Evolutionary conservation across 2,888 invertebrate genomes (phyloP), one percentile per base, ranked within the genome.

Genomic region (Idaea biselata): DNA sequence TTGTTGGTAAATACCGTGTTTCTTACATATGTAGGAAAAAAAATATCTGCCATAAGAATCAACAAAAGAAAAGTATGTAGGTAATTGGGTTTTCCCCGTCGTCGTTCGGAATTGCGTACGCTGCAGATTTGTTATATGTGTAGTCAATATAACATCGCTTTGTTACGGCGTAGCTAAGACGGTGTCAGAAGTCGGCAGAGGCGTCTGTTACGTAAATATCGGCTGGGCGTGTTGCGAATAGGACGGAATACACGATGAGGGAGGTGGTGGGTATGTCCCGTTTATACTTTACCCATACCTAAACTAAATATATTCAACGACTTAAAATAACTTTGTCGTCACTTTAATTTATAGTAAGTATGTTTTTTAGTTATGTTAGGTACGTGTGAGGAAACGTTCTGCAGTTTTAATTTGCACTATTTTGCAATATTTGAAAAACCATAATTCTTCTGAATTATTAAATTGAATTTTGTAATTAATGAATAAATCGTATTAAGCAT

Each of bases 201-300:
- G 81, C 86, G 87, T 82, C 84, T 86, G 86, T 87, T 88, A 89
- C 88, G 87, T 89, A 90, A 89, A 91, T 89, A 90, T 88, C 86
- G 86, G 82, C 84, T 83, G 84, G 88, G 89, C 87, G 89, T 89
- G 88, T 89, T 85, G 86, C 84, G 88, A 87, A 87, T 90, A 83
- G 89, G 86, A 86, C 86, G 81, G 89, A 91, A 90, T 89, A 90
- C 86, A 82, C 82, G 88, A 90, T 89, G 87, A 90, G 89, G 87
- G 84, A 86, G 79, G 85, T 80, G 70, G 72, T 69, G 69, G 75
- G 83, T 79, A 80, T 82, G 82, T 80, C 80, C 82, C 82, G 81
- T 85, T 83, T 83, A 81, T 84, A 78, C 80, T 81, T 80, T 84
- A 75, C 74, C 76, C 74, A 80, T 86, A 84, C 84, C 80, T 83